Evolutionary conservation across 2,113 vertebrate genomes (phyloP), one percentile per base, ranked within the genome.

Genomic region (Rutilus rutilus): DNA sequence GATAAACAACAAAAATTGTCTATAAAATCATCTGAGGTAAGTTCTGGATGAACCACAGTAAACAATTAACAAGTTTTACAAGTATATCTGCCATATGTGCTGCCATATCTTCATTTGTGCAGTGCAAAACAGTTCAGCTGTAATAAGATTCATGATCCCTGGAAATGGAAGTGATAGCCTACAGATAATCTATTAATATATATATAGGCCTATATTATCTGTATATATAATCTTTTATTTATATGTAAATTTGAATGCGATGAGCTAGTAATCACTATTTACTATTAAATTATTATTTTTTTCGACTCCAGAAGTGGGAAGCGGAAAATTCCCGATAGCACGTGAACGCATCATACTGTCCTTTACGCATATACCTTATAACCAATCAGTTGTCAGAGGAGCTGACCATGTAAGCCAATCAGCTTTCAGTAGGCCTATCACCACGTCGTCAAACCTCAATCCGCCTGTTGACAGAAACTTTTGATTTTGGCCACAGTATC

Each of bases 1-100:
- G 47, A 54, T 17, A 50, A 77, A 77, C 47, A 77, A 54, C 27
- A 19, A 50, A 77, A 54, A 77, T 33, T 1, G 47, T 77, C 25
- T 54, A 54, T 77, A 77, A 77, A 77, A 77, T 77, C 47, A 77
- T 77, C 15, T 19, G 74, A 50, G 47, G 47, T 52, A 76, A 54
- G 47, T 77, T 74, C 42, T 74, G 42, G 71, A 74, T 74, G 71
- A 74, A 47, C 12, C 71, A 47, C 71, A 74, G 71, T 47, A 50
- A 54, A 77, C 47, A 4, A 33, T 52, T 30, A 77, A 79, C 77
- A 42, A 62, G 57, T 79, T 79, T 77, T 77, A 54, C 74, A 77
- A 54, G 47, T 77, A 47, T 76, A 52, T 54, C 25, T 79, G 33
- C 36, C 54, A 62, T 79, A 62, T 79, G 57, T 80, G 78, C 78